Evolutionary conservation across 1,140 invertebrate genomes (phyloP).

Genomic region (Lordiphosa stackelbergi): DNA sequence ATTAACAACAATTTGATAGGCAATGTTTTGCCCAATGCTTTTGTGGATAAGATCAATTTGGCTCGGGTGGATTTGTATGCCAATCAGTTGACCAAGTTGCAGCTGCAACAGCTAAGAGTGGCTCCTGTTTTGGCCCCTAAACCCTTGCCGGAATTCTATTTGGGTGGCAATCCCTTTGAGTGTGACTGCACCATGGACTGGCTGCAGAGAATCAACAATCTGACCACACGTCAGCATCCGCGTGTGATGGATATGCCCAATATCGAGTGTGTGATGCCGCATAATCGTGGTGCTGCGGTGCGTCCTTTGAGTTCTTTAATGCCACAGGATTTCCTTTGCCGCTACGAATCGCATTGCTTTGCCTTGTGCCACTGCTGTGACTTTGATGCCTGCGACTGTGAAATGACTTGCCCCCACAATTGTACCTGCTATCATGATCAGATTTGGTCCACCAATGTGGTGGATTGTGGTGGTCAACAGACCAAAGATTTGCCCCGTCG

Average conservation of each 20-base stretch:
- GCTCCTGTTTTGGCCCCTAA: conserved; percentile 83
- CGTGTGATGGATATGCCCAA: conserved; percentile 91
- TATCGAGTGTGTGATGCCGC: conserved; percentile 89
- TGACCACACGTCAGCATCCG: conserved; percentile 89
- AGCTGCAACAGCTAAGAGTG: conserved; percentile 87
- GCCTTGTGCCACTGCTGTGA: conserved; percentile 95
- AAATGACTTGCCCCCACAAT: conserved; percentile 94
- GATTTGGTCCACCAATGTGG: conserved; percentile 94
- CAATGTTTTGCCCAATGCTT: conserved; percentile 88
- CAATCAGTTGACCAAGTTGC: conserved; percentile 89
- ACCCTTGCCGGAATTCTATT: conserved; percentile 89
- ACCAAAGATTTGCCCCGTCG: conserved; percentile 87
- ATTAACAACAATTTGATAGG: conserved; percentile 93
- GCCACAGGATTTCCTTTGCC: conserved; percentile 91
- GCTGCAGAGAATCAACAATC: conserved; percentile 91
- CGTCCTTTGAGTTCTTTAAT: conserved; percentile 83
- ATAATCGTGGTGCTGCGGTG: conserved; percentile 83
- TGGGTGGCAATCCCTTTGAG: conserved; percentile 92
- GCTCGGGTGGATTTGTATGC: conserved; percentile 92
- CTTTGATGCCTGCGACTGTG: conserved; percentile 95
- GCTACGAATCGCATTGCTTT: conserved; percentile 95
- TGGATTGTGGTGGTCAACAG: conserved; percentile 89
- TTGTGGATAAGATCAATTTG: conserved; percentile 89
- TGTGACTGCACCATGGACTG: conserved; percentile 96
- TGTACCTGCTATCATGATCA: conserved; percentile 95